A percentile compares a stretch with the other conserved stretches of the same genome.
Conservation (phyloP, 2,797 vertebrate species). For the Margarornis squamiger region DNA sequence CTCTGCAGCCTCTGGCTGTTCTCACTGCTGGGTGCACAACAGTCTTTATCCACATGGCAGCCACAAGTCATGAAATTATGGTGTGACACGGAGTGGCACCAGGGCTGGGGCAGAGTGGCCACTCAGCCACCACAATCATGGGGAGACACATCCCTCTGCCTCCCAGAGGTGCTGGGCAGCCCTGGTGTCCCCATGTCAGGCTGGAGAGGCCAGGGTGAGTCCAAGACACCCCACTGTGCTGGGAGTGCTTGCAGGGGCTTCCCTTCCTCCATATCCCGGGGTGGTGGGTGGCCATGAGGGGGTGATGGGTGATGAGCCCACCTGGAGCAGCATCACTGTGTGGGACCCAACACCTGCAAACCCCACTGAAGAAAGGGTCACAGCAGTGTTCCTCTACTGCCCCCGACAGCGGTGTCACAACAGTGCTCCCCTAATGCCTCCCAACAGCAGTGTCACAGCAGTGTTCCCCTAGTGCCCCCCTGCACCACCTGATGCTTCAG, state of each 20-base stretch:
- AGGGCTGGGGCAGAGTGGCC: not conserved
- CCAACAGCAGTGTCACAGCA: not conserved
- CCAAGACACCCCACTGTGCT: fast-evolving
- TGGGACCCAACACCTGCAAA: not conserved
- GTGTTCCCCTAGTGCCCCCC: not conserved
- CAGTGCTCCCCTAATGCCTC: not conserved
- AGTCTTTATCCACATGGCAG: not conserved
- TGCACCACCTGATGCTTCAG: constrained; percentile 9
- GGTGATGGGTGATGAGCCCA: not conserved
- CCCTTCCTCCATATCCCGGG: not conserved
- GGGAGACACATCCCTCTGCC: not conserved
- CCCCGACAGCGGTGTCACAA: not conserved
- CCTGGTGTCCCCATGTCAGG: fast-evolving
- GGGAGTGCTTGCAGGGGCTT: fast-evolving
- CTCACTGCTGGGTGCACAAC: not conserved
- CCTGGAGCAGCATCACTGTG: fast-evolving
- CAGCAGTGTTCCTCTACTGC: not conserved
- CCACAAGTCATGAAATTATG: not conserved
- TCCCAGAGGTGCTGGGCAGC: not conserved
- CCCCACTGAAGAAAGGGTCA: fast-evolving
- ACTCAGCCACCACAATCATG: fast-evolving
- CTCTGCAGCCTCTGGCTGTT: not conserved
- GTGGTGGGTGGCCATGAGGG: fast-evolving
- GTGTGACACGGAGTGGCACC: fast-evolving
- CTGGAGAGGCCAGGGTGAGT: not conserved